phyloP scores from a whole-genome alignment of 2,113 vertebrate genomes.

The Coryphaenoides rupestris region DNA sequence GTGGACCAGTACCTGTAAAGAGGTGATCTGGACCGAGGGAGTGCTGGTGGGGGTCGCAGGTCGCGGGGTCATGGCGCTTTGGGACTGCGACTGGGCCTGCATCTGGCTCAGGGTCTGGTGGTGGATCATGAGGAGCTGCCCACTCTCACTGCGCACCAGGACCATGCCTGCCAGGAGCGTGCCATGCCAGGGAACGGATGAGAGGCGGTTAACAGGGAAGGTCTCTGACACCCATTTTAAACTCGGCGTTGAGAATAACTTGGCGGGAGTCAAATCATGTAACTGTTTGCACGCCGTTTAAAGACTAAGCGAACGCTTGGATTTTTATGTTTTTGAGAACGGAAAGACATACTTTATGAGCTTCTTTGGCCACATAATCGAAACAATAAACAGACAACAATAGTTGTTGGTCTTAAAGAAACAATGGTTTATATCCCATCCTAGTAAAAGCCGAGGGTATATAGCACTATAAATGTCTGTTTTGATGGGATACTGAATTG shows the following conservation, averaged over 20 bases:
- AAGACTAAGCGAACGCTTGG: no score
- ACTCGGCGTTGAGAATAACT: background rate
- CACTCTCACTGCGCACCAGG: constrained; percentile 88
- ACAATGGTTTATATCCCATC: no score
- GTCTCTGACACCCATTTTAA: background rate
- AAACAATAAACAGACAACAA: no score
- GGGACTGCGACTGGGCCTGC: constrained; percentile 90
- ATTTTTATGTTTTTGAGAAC: no score
- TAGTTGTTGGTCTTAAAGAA: no score
- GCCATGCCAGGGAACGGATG: constrained; percentile 1
- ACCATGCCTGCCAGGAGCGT: constrained; percentile 85
- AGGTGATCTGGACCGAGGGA: constrained; percentile 87
- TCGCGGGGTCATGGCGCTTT: constrained; percentile 84
- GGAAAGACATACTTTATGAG: no score
- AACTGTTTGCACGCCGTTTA: no score
- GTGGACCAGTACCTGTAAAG: constrained; percentile 79
- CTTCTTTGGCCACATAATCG: no score
- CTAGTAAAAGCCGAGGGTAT: no score
- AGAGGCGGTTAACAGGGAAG: constrained; percentile 9
- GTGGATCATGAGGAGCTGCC: constrained; percentile 90
- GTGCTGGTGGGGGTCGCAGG: constrained; percentile 86
- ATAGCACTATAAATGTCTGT: no score
- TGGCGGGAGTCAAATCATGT: no score
- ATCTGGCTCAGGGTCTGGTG: constrained; percentile 93
- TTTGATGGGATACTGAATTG: no score